A percentile compares a stretch with the other conserved stretches of the same genome.
These are phyloP conservation scores for Chaetodon trifascialis DNA, from an alignment of 2,113 vertebrate species.

Conservation along the genomic window DNA sequence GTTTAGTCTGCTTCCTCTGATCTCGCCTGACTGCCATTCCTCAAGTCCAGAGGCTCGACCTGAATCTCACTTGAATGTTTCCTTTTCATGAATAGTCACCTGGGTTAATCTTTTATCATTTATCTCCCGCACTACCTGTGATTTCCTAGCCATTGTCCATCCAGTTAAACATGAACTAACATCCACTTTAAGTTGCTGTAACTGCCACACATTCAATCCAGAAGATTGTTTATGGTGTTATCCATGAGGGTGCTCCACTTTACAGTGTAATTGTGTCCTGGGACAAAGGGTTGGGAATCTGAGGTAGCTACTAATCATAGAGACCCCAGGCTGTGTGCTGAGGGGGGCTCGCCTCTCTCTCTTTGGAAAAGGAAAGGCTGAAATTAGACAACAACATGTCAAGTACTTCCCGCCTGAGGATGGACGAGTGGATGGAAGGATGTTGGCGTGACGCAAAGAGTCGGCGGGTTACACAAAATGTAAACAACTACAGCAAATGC, in stretches of 20 bases:
- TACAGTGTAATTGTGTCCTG: slow-evolving; percentile 61
- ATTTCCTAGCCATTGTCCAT: background rate
- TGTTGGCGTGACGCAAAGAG: slow-evolving; percentile 69
- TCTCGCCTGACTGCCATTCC: slow-evolving; percentile 27
- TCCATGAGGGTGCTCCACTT: slow-evolving; percentile 41
- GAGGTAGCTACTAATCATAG: slow-evolving; percentile 68
- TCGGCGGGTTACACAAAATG: slow-evolving; percentile 36
- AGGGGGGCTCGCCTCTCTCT: slow-evolving; percentile 54
- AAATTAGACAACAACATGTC: slow-evolving; percentile 80
- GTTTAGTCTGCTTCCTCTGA: slow-evolving; percentile 47
- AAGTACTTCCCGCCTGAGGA: slow-evolving; percentile 73
- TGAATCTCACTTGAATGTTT: slow-evolving; percentile 28
- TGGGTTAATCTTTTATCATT: slow-evolving; percentile 25
- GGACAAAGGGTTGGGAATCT: slow-evolving; percentile 66
- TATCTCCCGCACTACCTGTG: background rate
- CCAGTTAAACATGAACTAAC: slow-evolving; percentile 28
- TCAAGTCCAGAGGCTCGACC: slow-evolving; percentile 13
- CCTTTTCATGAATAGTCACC: slow-evolving; percentile 10
- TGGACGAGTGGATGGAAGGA: slow-evolving; percentile 75
- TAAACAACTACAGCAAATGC: slow-evolving; percentile 27
- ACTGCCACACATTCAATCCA: slow-evolving; percentile 5
- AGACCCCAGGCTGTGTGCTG: slow-evolving; percentile 51
- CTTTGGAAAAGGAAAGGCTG: slow-evolving; percentile 69
- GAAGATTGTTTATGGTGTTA: slow-evolving; percentile 14
- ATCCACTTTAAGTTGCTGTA: background rate